Conservation (phyloP, 2,113 vertebrate species). For the Gorsachius goisagi region DNA sequence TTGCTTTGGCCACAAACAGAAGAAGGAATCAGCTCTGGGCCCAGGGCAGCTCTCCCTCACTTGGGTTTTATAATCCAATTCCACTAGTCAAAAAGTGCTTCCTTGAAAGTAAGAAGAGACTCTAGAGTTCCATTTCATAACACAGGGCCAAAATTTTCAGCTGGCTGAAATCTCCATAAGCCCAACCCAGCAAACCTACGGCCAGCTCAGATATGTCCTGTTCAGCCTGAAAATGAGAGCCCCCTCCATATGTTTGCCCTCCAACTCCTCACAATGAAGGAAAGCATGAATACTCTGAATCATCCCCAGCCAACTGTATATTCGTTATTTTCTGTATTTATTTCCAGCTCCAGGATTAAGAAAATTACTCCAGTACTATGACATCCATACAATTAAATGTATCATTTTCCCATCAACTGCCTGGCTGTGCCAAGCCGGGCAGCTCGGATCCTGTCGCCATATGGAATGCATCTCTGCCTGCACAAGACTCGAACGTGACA, state of each 20-base stretch:
- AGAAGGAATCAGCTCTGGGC: neutral
- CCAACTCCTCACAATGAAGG: neutral
- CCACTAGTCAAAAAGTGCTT: neutral
- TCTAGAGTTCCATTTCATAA: neutral
- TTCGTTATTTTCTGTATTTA: neutral
- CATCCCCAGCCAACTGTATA: neutral
- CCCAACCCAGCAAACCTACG: neutral
- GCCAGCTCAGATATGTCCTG: neutral
- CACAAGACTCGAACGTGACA: neutral
- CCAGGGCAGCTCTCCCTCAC: neutral
- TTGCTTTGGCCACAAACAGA: neutral
- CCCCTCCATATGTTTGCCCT: neutral
- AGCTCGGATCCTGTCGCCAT: neutral
- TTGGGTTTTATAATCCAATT: neutral
- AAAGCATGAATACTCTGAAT: neutral
- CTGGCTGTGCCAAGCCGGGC: neutral
- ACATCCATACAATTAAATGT: neutral
- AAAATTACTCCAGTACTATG: neutral
- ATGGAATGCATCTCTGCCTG: neutral
- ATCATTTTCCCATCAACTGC: neutral
- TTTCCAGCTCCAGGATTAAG: slow-evolving; percentile 3
- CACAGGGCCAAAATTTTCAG: neutral
- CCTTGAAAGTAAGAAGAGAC: neutral
- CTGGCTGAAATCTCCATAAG: neutral
- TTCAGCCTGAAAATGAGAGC: neutral